Percentiles rank a stretch among this genome's conserved stretches.
phyloP scores from a whole-genome alignment of 53 echinoderm and acorn worm genomes.

The Antedon mediterranea region DNA sequence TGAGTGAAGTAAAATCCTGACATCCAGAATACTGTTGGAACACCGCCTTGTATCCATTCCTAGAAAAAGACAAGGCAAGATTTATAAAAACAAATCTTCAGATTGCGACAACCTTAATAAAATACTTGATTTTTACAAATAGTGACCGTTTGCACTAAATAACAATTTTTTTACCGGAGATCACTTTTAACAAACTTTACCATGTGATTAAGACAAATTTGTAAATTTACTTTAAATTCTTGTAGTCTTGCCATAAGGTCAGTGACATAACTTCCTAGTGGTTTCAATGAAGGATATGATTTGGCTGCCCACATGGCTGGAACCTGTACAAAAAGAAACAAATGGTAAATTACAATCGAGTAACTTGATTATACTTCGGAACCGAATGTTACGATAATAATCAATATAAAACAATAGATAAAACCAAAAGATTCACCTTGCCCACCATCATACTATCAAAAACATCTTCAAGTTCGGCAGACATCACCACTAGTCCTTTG shows the following conservation, averaged over 20 bases:
- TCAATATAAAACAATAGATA: background rate
- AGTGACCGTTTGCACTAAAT: too few relatives aligned
- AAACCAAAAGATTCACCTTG: constrained; percentile 28
- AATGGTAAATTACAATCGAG: background rate
- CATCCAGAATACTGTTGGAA: constrained; percentile 84
- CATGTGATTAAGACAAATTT: background rate
- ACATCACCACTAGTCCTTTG: constrained; percentile 96
- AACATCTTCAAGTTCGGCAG: constrained; percentile 86
- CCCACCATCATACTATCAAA: constrained; percentile 99
- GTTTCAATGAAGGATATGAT: constrained; percentile 92
- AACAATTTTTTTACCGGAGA: too few relatives aligned
- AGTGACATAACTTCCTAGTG: constrained; percentile 83
- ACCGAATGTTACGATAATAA: too few relatives aligned
- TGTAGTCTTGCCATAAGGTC: constrained; percentile 85
- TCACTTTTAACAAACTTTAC: too few relatives aligned
- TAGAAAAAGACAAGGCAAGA: too few relatives aligned
- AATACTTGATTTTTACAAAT: too few relatives aligned
- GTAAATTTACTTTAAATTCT: constrained; percentile 61
- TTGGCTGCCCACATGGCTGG: constrained; percentile 94
- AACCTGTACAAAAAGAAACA: constrained; percentile 27
- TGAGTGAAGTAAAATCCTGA: constrained; percentile 98
- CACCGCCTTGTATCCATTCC: constrained; percentile 76
- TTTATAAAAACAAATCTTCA: too few relatives aligned
- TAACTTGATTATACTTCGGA: too few relatives aligned
- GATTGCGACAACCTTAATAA: too few relatives aligned